Percentiles rank a stretch among this genome's conserved stretches.
phyloP scores from a whole-genome alignment of 2,113 vertebrate genomes.

The Rafetus swinhoei region DNA sequence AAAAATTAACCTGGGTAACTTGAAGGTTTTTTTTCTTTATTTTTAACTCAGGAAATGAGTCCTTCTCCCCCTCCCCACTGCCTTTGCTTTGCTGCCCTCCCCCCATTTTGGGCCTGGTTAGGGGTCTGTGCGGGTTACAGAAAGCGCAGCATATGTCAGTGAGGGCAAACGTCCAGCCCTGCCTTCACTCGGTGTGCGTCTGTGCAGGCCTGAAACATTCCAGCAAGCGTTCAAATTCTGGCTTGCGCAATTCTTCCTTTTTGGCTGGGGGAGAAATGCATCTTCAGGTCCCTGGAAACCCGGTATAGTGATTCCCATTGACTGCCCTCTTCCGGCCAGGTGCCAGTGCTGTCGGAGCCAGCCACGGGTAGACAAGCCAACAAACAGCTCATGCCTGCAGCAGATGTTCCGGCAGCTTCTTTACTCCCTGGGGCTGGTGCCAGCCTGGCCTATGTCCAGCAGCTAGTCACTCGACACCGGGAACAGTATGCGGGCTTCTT shows the following conservation, averaged over 20 bases:
- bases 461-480: constrained; percentile 58
- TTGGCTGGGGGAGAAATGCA: background rate
- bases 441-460: constrained; percentile 62
- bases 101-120: background rate
- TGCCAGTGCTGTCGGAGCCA: constrained; percentile 28
- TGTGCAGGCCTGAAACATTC: accelerated
- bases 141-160: background rate
- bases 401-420: constrained; percentile 68
- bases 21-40: background rate
- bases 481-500: constrained; percentile 40
- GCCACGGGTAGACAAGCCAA: constrained; percentile 17
- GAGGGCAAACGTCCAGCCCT: accelerated
- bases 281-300: background rate
- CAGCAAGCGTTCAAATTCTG: background rate
- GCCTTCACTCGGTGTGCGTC: accelerated
- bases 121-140: background rate
- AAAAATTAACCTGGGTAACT: too few species aligned
- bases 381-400: constrained; percentile 22
- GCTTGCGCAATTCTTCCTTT: background rate
- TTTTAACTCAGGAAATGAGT: accelerated
- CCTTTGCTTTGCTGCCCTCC: accelerated
- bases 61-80: accelerated
- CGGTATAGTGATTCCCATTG: constrained; percentile 2
- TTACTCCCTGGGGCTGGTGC: constrained; percentile 13
- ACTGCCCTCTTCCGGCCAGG: background rate